phyloP scores from a whole-genome alignment of 2,888 invertebrate genomes.

The Andrena chrysosceles region DNA sequence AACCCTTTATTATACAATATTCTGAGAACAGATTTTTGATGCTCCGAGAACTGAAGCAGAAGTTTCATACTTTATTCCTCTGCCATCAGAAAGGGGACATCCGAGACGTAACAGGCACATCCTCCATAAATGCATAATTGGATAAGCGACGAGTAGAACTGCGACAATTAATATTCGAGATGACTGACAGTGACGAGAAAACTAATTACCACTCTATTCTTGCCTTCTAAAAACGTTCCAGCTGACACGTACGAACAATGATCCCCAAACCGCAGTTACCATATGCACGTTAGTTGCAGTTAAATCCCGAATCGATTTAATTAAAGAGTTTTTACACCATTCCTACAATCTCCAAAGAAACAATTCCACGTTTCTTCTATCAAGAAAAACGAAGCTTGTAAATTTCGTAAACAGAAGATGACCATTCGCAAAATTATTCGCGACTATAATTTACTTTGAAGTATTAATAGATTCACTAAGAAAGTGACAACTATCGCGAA shows the following conservation, averaged over 20 bases:
- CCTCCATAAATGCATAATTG: slow-evolving; percentile 32
- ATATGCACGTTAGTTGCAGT: no score
- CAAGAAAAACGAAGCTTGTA: no score
- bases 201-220: slow-evolving; percentile 26
- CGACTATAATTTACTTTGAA: no score
- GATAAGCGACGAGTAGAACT: slow-evolving; percentile 24
- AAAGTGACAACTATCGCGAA: no score
- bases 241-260: slow-evolving; percentile 1
- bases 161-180: slow-evolving; percentile 20
- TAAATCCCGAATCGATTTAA: no score
- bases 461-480: no score
- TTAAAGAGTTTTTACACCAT: no score
- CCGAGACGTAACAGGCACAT: slow-evolving; percentile 16
- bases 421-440: no score
- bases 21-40: neutral
- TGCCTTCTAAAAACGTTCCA: slow-evolving; percentile 10
- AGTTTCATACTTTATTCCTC: slow-evolving; percentile 6
- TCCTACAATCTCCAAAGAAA: no score
- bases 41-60: neutral
- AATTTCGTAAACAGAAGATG: no score
- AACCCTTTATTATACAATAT: neutral
- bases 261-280: neutral
- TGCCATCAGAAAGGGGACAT: neutral
- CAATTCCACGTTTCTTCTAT: no score
- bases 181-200: slow-evolving; percentile 41